These are phyloP conservation scores for Agriotes lineatus DNA, from an alignment of 2,888 invertebrate species.

Conservation along the genomic window DNA sequence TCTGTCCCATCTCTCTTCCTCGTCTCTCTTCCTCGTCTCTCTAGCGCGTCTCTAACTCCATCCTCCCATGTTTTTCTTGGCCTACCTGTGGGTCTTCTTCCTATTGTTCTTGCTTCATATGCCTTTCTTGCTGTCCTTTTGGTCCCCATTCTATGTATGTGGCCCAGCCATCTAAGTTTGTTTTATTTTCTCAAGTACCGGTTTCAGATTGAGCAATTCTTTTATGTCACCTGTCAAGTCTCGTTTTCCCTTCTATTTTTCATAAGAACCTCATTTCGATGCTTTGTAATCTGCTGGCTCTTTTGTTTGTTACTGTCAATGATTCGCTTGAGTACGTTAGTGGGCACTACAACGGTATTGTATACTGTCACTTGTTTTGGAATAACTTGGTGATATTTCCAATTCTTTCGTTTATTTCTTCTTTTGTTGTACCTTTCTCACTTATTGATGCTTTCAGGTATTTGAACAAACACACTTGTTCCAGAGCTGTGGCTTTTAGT, in stretches of 20 bases:
- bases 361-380: not conserved
- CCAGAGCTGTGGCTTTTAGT: not conserved
- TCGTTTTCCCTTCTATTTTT: too few species aligned
- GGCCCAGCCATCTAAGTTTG: not conserved
- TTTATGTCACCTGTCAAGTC: too few species aligned
- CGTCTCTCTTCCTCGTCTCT: too few species aligned
- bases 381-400: not conserved
- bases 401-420: not conserved
- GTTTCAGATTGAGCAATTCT: too few species aligned
- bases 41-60: too few species aligned
- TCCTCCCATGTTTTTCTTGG: not conserved
- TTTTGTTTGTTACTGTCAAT: not conserved
- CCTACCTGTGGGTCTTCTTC: not conserved
- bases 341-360: too few species aligned
- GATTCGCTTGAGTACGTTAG: not conserved
- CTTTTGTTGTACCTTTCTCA: not conserved
- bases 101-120: too few species aligned
- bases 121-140: not conserved
- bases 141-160: not conserved
- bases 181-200: too few species aligned
- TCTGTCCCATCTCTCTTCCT: not conserved
- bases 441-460: not conserved
- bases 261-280: too few species aligned
- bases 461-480: not conserved
- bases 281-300: not conserved